Base-by-base conservation (phyloP, 2,797 vertebrate genomes). In the Danio aesculapii region DNA sequence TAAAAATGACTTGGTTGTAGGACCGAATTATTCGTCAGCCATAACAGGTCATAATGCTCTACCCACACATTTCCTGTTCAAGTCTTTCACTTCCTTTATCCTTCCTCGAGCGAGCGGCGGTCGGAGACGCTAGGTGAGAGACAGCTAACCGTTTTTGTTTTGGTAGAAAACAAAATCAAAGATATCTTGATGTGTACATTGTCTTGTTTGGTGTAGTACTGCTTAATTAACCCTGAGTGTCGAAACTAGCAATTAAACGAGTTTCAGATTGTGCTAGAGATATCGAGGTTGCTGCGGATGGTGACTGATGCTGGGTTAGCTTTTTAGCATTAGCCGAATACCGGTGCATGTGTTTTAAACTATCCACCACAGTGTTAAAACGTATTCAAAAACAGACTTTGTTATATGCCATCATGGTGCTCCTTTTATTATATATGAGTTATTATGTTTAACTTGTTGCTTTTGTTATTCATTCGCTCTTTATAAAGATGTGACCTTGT, bases 121-220 rank as follows among this genome's bases (percentile, higher is more conserved):
- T 19, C 41, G 44, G 41, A 19, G n/a, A 58, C 19, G 17, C 58
- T 46, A 88, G 86, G 87, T 88, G 39, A 58, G 84, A 73, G 46
- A 52, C 67, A 49, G 67, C 6, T 19, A 4, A 6, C 2, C 2
- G 2, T 12, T 55, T 39, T 11, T 13, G 21, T 14, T 21, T 4
- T 6, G 8, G 1, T 8, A 1, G 0, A 2, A 14, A 16, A 52
- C 17, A 6, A 53, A 3, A 12, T 70, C 44, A 21, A 2, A 41
- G 0, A 6, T 13, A 44, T 21, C 1, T 11, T 52, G 5, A 0
- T 2, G 0, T 67, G 3, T 68, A 16, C 8, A 12, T 4, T 6
- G 3, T 63, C 17, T 17, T 30, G 5, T 21, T 10, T 2, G 7
- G 0, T 19, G 2, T 6, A 19, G 12, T 5, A 0, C 21, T 41